Conservation (phyloP, 1,140 invertebrate genomes). For the Aphelenchoides fujianensis region DNA sequence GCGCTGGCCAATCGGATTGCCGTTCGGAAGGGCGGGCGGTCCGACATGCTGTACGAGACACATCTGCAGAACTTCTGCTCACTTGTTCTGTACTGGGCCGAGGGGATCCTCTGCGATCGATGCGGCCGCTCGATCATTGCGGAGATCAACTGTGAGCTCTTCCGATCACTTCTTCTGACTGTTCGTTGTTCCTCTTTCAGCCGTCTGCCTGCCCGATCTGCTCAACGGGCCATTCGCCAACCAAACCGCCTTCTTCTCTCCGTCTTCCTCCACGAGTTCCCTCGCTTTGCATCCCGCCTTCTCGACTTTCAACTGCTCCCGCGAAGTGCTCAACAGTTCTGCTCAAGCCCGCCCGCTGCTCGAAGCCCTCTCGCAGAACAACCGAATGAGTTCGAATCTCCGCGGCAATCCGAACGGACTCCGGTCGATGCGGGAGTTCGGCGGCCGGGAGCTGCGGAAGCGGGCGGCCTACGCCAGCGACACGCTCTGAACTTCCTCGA, state of each 20-base stretch:
- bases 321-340: background rate
- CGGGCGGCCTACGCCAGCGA: background rate
- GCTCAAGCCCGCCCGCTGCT: background rate
- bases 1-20: constrained; percentile 17
- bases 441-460: background rate
- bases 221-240: background rate
- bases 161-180: background rate
- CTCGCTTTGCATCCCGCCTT: constrained; percentile 1
- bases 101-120: background rate
- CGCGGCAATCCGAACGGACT: no score
- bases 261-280: constrained; percentile 11
- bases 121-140: background rate
- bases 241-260: background rate
- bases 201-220: constrained; percentile 4
- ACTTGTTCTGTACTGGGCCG: constrained; percentile 11
- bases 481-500: background rate
- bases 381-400: no score
- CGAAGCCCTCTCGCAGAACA: background rate
- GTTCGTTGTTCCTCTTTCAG: background rate
- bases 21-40: background rate
- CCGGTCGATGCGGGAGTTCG: background rate
- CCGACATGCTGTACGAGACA: constrained; percentile 16
- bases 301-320: background rate
- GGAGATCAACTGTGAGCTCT: constrained; percentile 15
- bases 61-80: constrained; percentile 1